These are phyloP conservation scores for Pinctada fucata DNA, from an alignment of 2,888 invertebrate genomes.

Conservation along the genomic window DNA sequence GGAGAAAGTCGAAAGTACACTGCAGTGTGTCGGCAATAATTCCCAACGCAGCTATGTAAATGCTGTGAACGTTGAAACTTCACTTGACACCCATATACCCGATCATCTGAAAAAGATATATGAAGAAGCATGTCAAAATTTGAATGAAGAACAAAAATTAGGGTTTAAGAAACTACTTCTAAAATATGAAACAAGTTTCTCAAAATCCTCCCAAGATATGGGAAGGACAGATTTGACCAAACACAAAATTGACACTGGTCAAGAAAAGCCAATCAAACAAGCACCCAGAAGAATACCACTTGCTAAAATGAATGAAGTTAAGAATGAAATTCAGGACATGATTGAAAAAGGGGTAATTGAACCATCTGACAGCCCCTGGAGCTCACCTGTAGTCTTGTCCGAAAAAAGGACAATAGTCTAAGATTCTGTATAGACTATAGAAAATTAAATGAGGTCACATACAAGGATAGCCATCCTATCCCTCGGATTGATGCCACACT, in stretches of 20 bases:
- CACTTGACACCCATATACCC: not conserved
- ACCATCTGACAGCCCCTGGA: not conserved
- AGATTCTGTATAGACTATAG: slow-evolving; percentile 15
- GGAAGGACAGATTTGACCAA: too few species aligned
- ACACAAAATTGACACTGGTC: too few species aligned
- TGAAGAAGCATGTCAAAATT: not conserved
- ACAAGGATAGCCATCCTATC: slow-evolving; percentile 12
- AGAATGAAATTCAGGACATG: not conserved
- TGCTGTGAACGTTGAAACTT: too few species aligned
- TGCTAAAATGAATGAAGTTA: too few species aligned
- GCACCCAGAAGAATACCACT: too few species aligned
- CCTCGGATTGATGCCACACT: slow-evolving; percentile 12
- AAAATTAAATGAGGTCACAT: slow-evolving; percentile 1
- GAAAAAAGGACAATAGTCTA: not conserved
- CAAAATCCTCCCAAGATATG: too few species aligned
- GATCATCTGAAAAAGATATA: not conserved
- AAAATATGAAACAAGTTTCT: not conserved
- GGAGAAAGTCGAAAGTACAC: not conserved
- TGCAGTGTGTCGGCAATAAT: too few species aligned
- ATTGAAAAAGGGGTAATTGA: not conserved
- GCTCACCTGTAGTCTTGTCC: not conserved
- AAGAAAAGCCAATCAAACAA: too few species aligned
- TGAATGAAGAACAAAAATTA: not conserved
- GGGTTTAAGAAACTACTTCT: not conserved
- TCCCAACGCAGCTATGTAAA: too few species aligned